Percentiles rank a stretch among this genome's conserved stretches.
These are phyloP conservation scores for Neomorphus geoffroyi DNA, from an alignment of 2,797 vertebrate genomes.

Conservation along the genomic window DNA sequence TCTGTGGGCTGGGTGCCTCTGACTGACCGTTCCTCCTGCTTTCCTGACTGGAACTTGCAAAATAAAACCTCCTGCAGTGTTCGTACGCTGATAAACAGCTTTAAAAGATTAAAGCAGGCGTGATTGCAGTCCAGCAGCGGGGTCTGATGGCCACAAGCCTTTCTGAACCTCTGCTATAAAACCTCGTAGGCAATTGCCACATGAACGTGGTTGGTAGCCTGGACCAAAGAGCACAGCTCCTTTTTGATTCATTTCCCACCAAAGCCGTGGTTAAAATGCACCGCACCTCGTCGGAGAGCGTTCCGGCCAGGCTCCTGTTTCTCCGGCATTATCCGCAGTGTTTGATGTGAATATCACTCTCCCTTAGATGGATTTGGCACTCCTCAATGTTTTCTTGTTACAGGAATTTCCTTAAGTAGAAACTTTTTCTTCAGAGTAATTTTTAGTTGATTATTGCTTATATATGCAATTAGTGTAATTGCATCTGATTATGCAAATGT, in stretches of 20 bases:
- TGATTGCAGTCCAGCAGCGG: neutral
- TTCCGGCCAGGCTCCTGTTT: neutral
- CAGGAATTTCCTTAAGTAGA: conserved; percentile 56
- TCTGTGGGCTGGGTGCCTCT: neutral
- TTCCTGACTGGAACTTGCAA: neutral
- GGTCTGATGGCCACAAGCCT: neutral
- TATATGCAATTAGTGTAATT: conserved; percentile 68
- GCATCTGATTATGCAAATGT: conserved; percentile 67
- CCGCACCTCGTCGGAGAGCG: neutral
- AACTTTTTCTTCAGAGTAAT: conserved; percentile 52
- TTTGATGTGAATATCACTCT: neutral
- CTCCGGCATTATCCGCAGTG: neutral
- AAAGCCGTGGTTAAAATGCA: neutral
- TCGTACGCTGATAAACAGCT: neutral
- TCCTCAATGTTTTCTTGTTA: conserved; percentile 7
- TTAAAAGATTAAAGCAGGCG: neutral
- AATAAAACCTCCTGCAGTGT: neutral
- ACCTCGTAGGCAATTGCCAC: neutral
- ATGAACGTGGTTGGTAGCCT: neutral
- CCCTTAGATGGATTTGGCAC: neutral
- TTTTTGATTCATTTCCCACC: neutral
- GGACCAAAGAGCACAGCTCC: neutral
- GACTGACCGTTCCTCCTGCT: neutral
- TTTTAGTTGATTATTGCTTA: conserved; percentile 70
- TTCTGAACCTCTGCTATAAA: neutral